Evolutionary conservation across 2,888 invertebrate genomes (phyloP).

Genomic region (Lissonota sp.): DNA sequence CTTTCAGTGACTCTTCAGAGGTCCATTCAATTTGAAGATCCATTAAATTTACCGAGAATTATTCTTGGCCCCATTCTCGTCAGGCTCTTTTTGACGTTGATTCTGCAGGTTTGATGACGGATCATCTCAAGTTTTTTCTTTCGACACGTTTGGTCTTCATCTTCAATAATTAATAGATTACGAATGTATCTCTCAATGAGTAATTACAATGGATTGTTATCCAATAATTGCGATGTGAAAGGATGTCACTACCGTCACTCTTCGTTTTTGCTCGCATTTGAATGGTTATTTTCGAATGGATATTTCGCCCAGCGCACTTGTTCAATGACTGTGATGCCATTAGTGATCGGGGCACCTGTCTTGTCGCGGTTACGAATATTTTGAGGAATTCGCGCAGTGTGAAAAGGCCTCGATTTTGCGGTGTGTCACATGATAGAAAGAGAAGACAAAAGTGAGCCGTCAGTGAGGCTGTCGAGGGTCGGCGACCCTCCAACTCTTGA

Average conservation of each 20-base stretch:
- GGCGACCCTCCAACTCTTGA: constrained; percentile 60
- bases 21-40: not conserved
- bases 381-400: constrained; percentile 5
- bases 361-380: constrained; percentile 3
- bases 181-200: too few relatives aligned
- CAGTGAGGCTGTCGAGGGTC: constrained; percentile 46
- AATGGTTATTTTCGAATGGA: too few relatives aligned
- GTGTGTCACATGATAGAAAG: constrained; percentile 3
- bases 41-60: constrained; percentile 14
- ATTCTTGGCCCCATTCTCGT: not conserved
- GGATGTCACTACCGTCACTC: too few relatives aligned
- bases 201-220: too few relatives aligned
- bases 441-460: constrained; percentile 26
- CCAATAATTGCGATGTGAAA: too few relatives aligned
- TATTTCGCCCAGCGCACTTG: too few relatives aligned
- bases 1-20: not conserved
- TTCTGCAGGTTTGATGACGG: too few relatives aligned
- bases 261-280: too few relatives aligned
- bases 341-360: constrained; percentile 21
- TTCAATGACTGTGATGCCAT: constrained; percentile 5
- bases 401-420: constrained; percentile 4
- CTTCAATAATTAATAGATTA: too few relatives aligned
- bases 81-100: not conserved
- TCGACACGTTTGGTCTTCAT: too few relatives aligned
- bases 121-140: too few relatives aligned